Conservation (phyloP, 37 sponge, comb jelly and placozoan species). For the Ianthella basta region DNA sequence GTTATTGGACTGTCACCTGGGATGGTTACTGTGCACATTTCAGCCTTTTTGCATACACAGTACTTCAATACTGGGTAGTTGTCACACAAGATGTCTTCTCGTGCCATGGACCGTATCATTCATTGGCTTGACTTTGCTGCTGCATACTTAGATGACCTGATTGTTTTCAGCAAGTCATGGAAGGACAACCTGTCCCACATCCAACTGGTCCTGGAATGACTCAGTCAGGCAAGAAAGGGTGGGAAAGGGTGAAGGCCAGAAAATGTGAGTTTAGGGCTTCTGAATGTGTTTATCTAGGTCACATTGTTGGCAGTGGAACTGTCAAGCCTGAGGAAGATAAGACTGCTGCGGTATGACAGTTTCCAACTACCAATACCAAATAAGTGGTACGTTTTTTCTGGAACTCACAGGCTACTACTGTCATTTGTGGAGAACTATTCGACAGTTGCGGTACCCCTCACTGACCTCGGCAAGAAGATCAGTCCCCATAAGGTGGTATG, state of each 20-base stretch:
- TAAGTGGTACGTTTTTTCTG: conserved; percentile 33
- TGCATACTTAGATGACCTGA: conserved; percentile 53
- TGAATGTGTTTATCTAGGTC: conserved; percentile 47
- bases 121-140: conserved; percentile 37
- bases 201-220: too few species aligned
- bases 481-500: conserved; percentile 33
- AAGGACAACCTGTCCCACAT: too few species aligned
- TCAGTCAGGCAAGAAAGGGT: too few species aligned
- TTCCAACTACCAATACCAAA: conserved; percentile 32
- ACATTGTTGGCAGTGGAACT: conserved; percentile 43
- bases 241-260: conserved; percentile 37
- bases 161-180: not conserved
- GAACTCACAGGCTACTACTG: conserved; percentile 54
- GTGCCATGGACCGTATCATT: conserved; percentile 36
- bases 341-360: conserved; percentile 29
- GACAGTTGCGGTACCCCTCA: conserved; percentile 21
- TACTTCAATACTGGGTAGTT: conserved; percentile 15
- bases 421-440: conserved; percentile 39
- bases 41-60: not conserved
- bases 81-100: conserved; percentile 28
- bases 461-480: conserved; percentile 47
- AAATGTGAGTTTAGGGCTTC: conserved; percentile 55
- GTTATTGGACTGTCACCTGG: conserved; percentile 16
- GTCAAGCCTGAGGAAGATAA: conserved; percentile 42
- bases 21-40: conserved; percentile 18